phyloP scores from a whole-genome alignment of 2,888 invertebrate genomes.

The Tetragonula carbonaria region DNA sequence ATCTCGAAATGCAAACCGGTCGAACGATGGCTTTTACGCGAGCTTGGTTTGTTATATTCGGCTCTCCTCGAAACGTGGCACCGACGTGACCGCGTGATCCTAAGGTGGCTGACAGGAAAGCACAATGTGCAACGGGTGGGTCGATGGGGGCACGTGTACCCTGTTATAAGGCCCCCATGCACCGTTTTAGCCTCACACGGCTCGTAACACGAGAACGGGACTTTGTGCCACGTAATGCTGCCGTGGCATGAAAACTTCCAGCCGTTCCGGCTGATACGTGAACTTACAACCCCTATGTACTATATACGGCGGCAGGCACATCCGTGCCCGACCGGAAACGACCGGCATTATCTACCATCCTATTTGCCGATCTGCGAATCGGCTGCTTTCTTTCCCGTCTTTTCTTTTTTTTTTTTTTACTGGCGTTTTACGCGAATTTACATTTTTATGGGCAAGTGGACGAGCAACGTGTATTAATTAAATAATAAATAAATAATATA shows the following conservation, averaged over 20 bases:
- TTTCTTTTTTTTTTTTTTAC: not conserved
- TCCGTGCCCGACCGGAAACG: constrained; percentile 23
- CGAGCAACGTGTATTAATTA: too few relatives aligned
- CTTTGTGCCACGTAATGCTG: constrained; percentile 69
- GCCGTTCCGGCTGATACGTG: constrained; percentile 58
- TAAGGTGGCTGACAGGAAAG: constrained; percentile 44
- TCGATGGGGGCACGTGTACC: constrained; percentile 61
- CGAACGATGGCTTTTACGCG: constrained; percentile 18
- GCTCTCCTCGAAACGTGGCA: not conserved
- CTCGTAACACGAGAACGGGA: constrained; percentile 69
- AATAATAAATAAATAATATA: too few relatives aligned
- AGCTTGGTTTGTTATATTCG: not conserved
- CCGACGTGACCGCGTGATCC: constrained; percentile 48
- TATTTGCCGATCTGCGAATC: constrained; percentile 3
- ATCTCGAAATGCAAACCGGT: constrained; percentile 2
- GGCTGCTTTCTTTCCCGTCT: not conserved
- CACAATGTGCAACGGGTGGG: constrained; percentile 52
- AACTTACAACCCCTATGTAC: constrained; percentile 47
- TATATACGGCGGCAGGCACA: constrained; percentile 1
- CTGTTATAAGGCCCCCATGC: constrained; percentile 62
- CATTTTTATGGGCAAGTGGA: too few relatives aligned
- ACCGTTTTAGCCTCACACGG: constrained; percentile 40
- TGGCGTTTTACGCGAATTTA: too few relatives aligned
- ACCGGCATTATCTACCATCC: constrained; percentile 40
- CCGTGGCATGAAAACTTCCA: constrained; percentile 65